Conservation (phyloP, 1,140 invertebrate genomes). For the Pseudomyrmex dendroicus region DNA sequence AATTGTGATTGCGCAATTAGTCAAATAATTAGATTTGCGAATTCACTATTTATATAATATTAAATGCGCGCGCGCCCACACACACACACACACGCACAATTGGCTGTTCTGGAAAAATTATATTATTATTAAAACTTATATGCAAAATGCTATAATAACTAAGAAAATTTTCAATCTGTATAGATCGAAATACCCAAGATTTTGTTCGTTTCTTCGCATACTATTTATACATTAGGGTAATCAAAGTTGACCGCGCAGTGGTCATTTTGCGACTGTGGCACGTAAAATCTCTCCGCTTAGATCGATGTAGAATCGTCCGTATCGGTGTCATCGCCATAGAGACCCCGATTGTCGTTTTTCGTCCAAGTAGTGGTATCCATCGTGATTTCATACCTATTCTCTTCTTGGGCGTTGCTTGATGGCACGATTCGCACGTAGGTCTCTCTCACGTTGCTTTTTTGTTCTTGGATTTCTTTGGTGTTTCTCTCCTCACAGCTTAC, state of each 20-base stretch:
- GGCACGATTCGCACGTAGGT: constrained; percentile 79
- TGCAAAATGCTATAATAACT: no score
- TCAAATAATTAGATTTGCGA: no score
- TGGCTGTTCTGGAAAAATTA: no score
- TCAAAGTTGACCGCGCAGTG: background rate
- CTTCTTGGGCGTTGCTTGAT: constrained; percentile 64
- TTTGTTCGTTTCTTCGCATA: background rate
- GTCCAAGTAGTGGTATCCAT: constrained; percentile 74
- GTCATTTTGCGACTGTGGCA: background rate
- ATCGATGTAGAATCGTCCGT: constrained; percentile 82
- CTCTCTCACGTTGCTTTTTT: constrained; percentile 59
- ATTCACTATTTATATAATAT: no score
- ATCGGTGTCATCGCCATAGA: constrained; percentile 76
- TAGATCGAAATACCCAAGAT: no score
- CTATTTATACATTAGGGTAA: background rate
- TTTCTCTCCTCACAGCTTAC: constrained; percentile 54
- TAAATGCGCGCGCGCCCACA: no score
- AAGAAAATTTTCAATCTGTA: no score
- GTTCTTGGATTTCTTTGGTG: constrained; percentile 40
- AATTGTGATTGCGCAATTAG: no score
- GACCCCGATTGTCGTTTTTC: constrained; percentile 68
- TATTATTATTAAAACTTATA: no score
- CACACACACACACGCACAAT: no score
- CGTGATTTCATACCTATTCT: constrained; percentile 73
- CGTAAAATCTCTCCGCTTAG: constrained; percentile 62